These are phyloP conservation scores for Anguilla rostrata DNA, from an alignment of 2,113 vertebrate genomes.

Conservation along the genomic window DNA sequence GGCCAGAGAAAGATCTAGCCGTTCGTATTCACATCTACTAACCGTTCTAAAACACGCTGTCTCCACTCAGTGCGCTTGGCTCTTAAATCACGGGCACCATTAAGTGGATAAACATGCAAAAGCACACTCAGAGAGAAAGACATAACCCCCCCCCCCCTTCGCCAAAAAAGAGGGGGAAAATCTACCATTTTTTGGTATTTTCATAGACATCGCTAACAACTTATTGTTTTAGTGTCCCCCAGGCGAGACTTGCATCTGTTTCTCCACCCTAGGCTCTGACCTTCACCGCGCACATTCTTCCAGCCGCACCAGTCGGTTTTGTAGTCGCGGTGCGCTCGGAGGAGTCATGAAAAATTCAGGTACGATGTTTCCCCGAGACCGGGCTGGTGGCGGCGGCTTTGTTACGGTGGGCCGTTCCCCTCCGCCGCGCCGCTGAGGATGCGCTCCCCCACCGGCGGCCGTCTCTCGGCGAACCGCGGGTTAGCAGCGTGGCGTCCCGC, in stretches of 20 bases:
- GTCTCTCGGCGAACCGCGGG: background rate
- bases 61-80: constrained; percentile 20
- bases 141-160: constrained; percentile 35
- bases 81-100: background rate
- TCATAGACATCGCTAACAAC: constrained; percentile 66
- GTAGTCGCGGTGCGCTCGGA: constrained; percentile 92
- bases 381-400: constrained; percentile 95
- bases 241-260: constrained; percentile 73
- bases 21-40: background rate
- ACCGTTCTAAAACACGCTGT: background rate
- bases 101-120: constrained; percentile 20
- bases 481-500: background rate
- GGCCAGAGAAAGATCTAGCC: background rate
- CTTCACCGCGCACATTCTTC: constrained; percentile 74
- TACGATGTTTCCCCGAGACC: constrained; percentile 86
- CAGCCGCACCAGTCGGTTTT: constrained; percentile 81
- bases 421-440: constrained; percentile 73
- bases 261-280: constrained; percentile 77
- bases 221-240: constrained; percentile 69
- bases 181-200: constrained; percentile 58
- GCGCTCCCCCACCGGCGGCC: constrained; percentile 24
- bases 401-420: constrained; percentile 76
- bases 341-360: constrained; percentile 97
- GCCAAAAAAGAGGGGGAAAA: background rate
- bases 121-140: constrained; percentile 59